A percentile compares a stretch with the other conserved stretches of the same genome.
Evolutionary conservation across 2,113 vertebrate genomes (phyloP).

Genomic region (Caloenas nicobarica): DNA sequence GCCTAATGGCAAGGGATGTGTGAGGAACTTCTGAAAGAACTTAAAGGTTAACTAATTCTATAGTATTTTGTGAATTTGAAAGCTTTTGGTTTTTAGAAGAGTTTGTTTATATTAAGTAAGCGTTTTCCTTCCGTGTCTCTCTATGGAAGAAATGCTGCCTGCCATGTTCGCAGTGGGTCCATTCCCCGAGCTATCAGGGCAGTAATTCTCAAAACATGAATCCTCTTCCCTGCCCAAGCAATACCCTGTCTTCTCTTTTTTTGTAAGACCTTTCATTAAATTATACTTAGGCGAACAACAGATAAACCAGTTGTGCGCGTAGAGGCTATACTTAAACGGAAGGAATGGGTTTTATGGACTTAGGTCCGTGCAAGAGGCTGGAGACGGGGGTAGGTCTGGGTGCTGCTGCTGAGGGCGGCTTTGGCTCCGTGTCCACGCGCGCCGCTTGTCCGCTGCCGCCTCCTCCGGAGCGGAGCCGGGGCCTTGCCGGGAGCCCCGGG

Average conservation of each 20-base stretch:
- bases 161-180: fast-evolving
- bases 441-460: background rate
- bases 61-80: background rate
- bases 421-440: background rate
- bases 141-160: background rate
- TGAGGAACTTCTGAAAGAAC: background rate
- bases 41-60: background rate
- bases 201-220: background rate
- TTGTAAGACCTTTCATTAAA: background rate
- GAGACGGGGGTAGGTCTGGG: fast-evolving
- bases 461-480: background rate
- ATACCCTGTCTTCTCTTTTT: background rate
- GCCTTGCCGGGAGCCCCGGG: constrained; percentile 55
- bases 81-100: background rate
- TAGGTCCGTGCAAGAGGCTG: background rate
- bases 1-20: background rate
- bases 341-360: fast-evolving
- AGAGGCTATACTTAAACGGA: fast-evolving
- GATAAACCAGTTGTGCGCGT: background rate
- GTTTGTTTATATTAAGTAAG: background rate
- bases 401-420: background rate
- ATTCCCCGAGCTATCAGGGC: background rate
- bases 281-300: background rate
- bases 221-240: background rate
- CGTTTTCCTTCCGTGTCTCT: background rate